Evolutionary conservation across 2,797 vertebrate genomes (phyloP).

Genomic region (Thunnus albacares): DNA sequence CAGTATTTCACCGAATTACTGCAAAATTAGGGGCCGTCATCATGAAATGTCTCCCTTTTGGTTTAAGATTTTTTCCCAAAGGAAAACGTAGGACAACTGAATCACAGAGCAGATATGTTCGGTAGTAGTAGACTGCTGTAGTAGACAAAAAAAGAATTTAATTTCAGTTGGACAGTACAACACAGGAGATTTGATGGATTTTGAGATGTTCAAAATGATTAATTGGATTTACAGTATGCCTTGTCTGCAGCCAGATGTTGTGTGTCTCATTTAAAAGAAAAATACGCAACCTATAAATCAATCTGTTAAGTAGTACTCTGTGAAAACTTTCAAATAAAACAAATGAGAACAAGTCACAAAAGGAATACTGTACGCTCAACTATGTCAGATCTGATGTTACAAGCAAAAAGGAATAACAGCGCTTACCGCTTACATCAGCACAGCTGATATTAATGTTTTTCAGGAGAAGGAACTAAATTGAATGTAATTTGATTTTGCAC

Average conservation of each 20-base stretch:
- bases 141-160: no score
- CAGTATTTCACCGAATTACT: no score
- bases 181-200: conserved; percentile 1
- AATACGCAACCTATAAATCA: conserved; percentile 31
- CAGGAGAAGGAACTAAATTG: conserved; percentile 31
- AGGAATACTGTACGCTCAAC: not conserved
- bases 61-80: no score
- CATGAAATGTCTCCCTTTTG: not conserved
- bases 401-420: not conserved
- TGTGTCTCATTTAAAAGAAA: conserved; percentile 22
- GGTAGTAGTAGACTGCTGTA: not conserved
- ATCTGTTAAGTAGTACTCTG: conserved; percentile 1
- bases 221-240: conserved; percentile 7
- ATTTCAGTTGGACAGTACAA: not conserved
- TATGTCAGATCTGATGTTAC: not conserved
- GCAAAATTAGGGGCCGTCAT: not conserved
- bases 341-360: conserved; percentile 17
- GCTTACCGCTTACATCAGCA: conserved; percentile 30
- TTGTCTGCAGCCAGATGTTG: conserved; percentile 17
- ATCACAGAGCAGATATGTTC: no score
- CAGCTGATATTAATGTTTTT: conserved; percentile 20
- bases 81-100: no score
- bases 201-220: conserved; percentile 33
- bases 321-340: conserved; percentile 24
- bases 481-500: conserved; percentile 43